Evolutionary conservation across 1,140 invertebrate genomes (phyloP).

Genomic region (Eupristina koningsbergeri): DNA sequence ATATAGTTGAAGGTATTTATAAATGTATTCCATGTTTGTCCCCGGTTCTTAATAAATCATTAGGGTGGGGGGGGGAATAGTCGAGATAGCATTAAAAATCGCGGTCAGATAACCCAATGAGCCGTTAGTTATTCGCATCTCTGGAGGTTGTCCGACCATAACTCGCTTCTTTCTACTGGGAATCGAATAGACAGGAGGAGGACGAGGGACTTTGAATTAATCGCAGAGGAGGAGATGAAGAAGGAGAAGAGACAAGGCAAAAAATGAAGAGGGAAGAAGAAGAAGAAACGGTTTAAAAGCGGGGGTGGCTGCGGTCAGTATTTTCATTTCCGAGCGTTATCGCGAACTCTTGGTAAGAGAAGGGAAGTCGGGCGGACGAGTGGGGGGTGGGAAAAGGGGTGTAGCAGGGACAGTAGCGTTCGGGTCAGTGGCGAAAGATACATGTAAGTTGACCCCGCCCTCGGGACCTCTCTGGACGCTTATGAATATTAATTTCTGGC

Average conservation of each 20-base stretch:
- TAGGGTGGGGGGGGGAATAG: too few species aligned
- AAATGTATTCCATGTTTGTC: constrained; percentile 4
- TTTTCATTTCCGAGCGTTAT: constrained; percentile 73
- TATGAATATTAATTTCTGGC: constrained; percentile 74
- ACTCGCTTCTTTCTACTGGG: constrained; percentile 13
- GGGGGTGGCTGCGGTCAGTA: constrained; percentile 64
- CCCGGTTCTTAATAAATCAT: constrained; percentile 24
- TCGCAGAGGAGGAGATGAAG: not conserved
- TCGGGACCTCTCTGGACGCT: constrained; percentile 72
- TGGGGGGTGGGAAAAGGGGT: not conserved
- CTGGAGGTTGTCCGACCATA: constrained; percentile 15
- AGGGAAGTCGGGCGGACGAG: not conserved
- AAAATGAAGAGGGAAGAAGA: constrained; percentile 62
- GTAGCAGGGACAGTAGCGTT: constrained; percentile 54
- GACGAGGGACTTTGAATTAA: constrained; percentile 29
- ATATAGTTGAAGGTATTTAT: not conserved
- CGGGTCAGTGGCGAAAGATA: constrained; percentile 73
- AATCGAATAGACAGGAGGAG: constrained; percentile 29
- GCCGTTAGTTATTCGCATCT: constrained; percentile 28
- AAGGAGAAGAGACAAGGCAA: too few species aligned
- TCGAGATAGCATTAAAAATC: constrained; percentile 33
- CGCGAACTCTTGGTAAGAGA: constrained; percentile 52
- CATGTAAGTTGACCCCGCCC: constrained; percentile 75
- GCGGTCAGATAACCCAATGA: constrained; percentile 29
- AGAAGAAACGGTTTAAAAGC: constrained; percentile 53